Evolutionary conservation across 2,797 vertebrate genomes (phyloP).

Genomic region (Chelidonichthys spinosus): DNA sequence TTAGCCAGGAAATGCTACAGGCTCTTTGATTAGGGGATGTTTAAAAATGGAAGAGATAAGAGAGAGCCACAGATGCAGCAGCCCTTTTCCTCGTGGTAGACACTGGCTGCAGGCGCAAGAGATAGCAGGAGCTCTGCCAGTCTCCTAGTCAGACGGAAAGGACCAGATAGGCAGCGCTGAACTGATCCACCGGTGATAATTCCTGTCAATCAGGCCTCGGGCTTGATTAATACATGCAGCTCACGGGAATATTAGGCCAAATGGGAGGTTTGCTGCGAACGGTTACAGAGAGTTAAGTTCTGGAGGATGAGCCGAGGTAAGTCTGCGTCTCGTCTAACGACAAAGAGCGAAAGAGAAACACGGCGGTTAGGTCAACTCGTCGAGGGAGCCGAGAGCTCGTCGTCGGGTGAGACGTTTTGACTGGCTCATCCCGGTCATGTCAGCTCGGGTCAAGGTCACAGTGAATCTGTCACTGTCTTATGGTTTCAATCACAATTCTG

Average conservation of each 20-base stretch:
- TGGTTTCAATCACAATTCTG: constrained; percentile 76
- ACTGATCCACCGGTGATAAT: constrained; percentile 78
- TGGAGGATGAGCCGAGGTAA: constrained; percentile 50
- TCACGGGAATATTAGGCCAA: constrained; percentile 76
- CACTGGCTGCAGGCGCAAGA: constrained; percentile 78
- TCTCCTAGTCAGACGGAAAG: constrained; percentile 72
- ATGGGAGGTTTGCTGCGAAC: constrained; percentile 67
- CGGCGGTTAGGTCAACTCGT: constrained; percentile 47
- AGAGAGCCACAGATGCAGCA: constrained; percentile 72
- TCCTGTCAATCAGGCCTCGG: constrained; percentile 82
- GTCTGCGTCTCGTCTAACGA: constrained; percentile 56
- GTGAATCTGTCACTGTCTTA: constrained; percentile 76
- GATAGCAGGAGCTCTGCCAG: constrained; percentile 81
- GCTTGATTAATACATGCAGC: constrained; percentile 78
- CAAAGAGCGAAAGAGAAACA: constrained; percentile 50
- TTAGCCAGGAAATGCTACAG: constrained; percentile 81
- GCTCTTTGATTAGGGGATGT: constrained; percentile 82
- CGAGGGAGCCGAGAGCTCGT: constrained; percentile 37
- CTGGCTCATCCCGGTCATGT: constrained; percentile 56
- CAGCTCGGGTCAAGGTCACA: constrained; percentile 72
- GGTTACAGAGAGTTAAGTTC: constrained; percentile 66
- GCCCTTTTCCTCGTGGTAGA: constrained; percentile 73
- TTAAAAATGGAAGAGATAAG: constrained; percentile 85
- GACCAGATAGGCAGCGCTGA: constrained; percentile 72
- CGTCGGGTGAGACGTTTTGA: constrained; percentile 44